Evolutionary conservation across 2,888 invertebrate genomes (phyloP), one percentile per base, ranked within the genome.

Genomic region (Opisthograptis luteolata): DNA sequence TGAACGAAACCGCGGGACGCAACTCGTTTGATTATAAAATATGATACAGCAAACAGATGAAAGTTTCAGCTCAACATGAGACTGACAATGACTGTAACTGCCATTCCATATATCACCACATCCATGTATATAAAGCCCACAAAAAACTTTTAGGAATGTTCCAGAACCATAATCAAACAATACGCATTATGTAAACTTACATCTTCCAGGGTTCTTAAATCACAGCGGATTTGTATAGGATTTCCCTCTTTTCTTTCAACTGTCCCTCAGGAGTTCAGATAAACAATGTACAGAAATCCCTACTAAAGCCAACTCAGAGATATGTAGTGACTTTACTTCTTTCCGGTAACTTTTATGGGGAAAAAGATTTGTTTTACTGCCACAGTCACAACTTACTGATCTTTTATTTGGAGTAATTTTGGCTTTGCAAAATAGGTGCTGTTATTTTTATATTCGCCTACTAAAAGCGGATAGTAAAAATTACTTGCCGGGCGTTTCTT

Each of bases 191-290:
- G 12, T 31, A 14, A 14, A 13, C 28, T 31, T 51, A 25, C 36
- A 19, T 49, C 45, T 47, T 47, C 50, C 55, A 44, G 17, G 48
- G 49, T 58, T 61, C 55, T 60, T 59, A 71, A 64, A 62, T 65
- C 66, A 69, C 52, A 42, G 30, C 36, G 64, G 70, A 63, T 69
- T 71, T 69, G 66, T 58, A 56, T 56, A 15, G 62, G 68, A 72
- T 72, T 70, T 65, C 64, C 70, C 70, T 66, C 62, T 70, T 68
- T 72, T 63, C 70, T 64, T 67, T 69, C 68, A 74, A 71, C 66
- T 70, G 73, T 77, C 81, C 80, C 81, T 71, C 60, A 76, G 73
- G 79, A 76, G 64, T 64, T 45, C 58, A 77, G 78, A 83, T 79
- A 84, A 81, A 81, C 76, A 79, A 79, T 75, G 73, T 72, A 72